Evolutionary conservation across 1,140 invertebrate genomes (phyloP).

Genomic region (Conopomorpha cramerella): DNA sequence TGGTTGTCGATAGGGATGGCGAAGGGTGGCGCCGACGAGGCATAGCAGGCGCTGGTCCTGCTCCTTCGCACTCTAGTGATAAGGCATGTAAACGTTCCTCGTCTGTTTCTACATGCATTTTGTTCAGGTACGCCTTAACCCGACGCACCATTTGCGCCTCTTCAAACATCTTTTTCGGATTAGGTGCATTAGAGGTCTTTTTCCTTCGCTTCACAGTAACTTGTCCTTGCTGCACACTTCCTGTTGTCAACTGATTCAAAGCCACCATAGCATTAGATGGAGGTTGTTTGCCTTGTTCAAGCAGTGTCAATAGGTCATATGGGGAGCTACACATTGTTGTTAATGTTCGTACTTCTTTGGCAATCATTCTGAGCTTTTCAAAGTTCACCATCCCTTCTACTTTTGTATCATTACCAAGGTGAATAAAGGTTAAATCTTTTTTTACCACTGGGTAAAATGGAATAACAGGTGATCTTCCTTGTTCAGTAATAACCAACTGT

Average conservation of each 20-base stretch:
- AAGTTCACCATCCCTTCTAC: conserved; percentile 96
- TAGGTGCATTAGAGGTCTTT: conserved; percentile 88
- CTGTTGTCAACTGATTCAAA: conserved; percentile 83
- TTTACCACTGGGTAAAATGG: conserved; percentile 96
- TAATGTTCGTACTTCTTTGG: conserved; percentile 92
- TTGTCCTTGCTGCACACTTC: conserved; percentile 64
- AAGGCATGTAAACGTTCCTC: conserved; percentile 88
- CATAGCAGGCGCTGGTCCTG: conserved; percentile 61
- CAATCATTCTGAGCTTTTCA: conserved; percentile 98
- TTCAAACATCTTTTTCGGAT: conserved; percentile 98
- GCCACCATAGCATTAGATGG: conserved; percentile 87
- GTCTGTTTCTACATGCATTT: conserved; percentile 89
- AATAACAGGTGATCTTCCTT: conserved; percentile 91
- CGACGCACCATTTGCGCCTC: conserved; percentile 97
- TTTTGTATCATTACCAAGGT: conserved; percentile 94
- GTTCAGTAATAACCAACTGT: conserved; percentile 87
- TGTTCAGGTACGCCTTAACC: conserved; percentile 93
- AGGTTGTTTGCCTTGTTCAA: conserved; percentile 84
- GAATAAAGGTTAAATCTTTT: conserved; percentile 98
- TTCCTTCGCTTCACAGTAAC: conserved; percentile 90
- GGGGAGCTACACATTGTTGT: conserved; percentile 97
- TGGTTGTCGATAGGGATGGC: conserved; percentile 88
- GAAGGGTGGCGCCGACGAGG: conserved; percentile 77
- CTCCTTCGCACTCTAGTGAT: conserved; percentile 87
- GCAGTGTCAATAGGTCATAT: conserved; percentile 82